Percentiles rank a stretch among this genome's conserved stretches.
Evolutionary conservation across 2,797 vertebrate genomes (phyloP).

Genomic region (Merluccius polli): DNA sequence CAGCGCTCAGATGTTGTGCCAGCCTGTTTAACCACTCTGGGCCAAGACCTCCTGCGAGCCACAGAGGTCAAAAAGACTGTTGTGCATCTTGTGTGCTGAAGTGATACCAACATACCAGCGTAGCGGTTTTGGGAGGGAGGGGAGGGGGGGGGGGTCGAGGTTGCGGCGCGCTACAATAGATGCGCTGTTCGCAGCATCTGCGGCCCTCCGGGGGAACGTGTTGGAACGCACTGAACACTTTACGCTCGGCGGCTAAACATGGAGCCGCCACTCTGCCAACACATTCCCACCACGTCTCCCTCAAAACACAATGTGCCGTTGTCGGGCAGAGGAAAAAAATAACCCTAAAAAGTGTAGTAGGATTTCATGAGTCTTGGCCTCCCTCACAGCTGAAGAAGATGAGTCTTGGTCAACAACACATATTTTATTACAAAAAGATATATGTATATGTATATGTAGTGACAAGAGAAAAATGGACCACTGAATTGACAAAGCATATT

Average conservation of each 20-base stretch:
- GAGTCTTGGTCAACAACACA: background rate
- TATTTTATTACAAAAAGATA: background rate
- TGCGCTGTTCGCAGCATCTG: conserved; percentile 25
- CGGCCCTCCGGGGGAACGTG: conserved; percentile 45
- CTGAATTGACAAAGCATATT: too few relatives aligned
- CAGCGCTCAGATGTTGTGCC: background rate
- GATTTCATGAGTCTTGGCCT: conserved; percentile 23
- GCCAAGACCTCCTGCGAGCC: background rate
- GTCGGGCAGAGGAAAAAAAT: conserved; percentile 39
- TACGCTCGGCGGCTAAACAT: conserved; percentile 57
- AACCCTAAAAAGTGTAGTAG: conserved; percentile 42
- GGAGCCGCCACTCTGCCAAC: conserved; percentile 55
- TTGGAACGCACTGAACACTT: conserved; percentile 47
- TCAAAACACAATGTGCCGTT: conserved; percentile 63
- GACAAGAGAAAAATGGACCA: too few relatives aligned
- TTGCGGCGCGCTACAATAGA: conserved; percentile 44
- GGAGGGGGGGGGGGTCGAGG: background rate
- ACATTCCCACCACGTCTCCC: conserved; percentile 59
- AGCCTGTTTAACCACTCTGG: too few relatives aligned
- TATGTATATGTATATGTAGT: too few relatives aligned
- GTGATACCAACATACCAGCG: background rate
- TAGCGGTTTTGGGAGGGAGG: background rate
- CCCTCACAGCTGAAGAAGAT: conserved; percentile 1
- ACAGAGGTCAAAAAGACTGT: background rate
- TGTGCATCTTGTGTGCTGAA: background rate